Conservation (phyloP, 2,888 invertebrate species). For the Agelastica alni region DNA sequence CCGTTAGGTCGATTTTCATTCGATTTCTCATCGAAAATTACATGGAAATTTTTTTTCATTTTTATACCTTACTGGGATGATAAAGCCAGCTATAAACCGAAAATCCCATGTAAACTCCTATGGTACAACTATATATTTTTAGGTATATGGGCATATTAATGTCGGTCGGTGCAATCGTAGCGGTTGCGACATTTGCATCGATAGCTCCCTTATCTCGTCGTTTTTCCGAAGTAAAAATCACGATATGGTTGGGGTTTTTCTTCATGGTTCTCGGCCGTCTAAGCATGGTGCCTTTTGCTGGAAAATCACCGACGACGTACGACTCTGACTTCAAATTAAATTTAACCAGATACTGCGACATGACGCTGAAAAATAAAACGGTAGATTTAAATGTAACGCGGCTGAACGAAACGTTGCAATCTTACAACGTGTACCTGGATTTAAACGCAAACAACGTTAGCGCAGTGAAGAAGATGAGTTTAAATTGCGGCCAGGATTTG, state of each 20-base stretch:
- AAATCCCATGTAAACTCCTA: too few species aligned
- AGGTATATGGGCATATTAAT: constrained; percentile 79
- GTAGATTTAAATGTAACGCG: constrained; percentile 23
- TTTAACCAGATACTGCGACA: constrained; percentile 45
- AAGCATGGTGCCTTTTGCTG: constrained; percentile 78
- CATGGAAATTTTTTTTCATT: too few species aligned
- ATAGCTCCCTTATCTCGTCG: constrained; percentile 73
- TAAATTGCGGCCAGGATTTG: constrained; percentile 54
- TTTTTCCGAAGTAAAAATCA: constrained; percentile 76
- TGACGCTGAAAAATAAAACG: constrained; percentile 28
- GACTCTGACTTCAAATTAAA: constrained; percentile 49
- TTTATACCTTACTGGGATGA: too few species aligned
- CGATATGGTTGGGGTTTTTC: constrained; percentile 83
- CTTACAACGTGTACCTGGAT: constrained; percentile 27
- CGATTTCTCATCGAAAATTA: too few species aligned
- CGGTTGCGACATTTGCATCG: constrained; percentile 72
- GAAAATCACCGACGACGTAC: constrained; percentile 62
- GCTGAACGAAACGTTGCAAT: constrained; percentile 31
- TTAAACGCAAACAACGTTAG: constrained; percentile 24
- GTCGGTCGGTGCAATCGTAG: constrained; percentile 78
- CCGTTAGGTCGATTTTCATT: too few species aligned
- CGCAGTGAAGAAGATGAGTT: constrained; percentile 36
- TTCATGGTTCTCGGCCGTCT: constrained; percentile 76
- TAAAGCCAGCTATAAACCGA: too few species aligned
- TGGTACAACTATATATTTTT: too few species aligned